phyloP scores from a whole-genome alignment of 1,140 invertebrate genomes.

The Microvelia longipes region DNA sequence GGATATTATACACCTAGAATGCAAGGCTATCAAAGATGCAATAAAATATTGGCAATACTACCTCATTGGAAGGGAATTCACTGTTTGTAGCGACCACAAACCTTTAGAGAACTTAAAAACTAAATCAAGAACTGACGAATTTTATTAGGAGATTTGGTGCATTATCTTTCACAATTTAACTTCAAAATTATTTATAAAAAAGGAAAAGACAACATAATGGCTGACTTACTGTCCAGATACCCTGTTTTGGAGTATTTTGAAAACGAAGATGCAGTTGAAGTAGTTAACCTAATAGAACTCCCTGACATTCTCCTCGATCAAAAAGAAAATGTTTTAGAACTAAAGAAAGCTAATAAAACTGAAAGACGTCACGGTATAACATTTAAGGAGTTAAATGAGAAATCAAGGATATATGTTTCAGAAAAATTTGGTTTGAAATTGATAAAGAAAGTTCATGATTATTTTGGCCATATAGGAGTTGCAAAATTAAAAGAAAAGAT shows the following conservation, averaged over 20 bases:
- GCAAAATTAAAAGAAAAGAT: constrained; percentile 6
- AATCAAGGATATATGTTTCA: constrained; percentile 7
- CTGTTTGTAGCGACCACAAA: constrained; percentile 15
- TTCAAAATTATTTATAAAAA: constrained; percentile 13
- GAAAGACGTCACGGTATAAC: constrained; percentile 6
- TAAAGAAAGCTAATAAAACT: constrained; percentile 7
- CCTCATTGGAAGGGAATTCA: constrained; percentile 15
- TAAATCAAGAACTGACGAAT: constrained; percentile 15
- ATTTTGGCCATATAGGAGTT: constrained; percentile 11
- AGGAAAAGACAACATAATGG: constrained; percentile 13
- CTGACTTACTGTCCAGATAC: constrained; percentile 7
- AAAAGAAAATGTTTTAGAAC: neutral
- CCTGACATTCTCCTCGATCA: constrained; percentile 2
- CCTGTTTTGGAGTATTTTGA: constrained; percentile 9
- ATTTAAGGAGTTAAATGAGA: constrained; percentile 7
- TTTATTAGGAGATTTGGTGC: constrained; percentile 10
- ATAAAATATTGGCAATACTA: constrained; percentile 19
- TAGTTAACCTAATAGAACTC: constrained; percentile 4
- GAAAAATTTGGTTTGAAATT: constrained; percentile 6
- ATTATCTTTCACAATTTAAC: constrained; percentile 16
- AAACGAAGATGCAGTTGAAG: constrained; percentile 9
- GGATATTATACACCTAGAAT: constrained; percentile 25
- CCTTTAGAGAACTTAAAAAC: constrained; percentile 16
- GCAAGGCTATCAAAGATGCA: constrained; percentile 18
- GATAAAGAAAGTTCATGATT: constrained; percentile 8